A percentile compares a stretch with the other conserved stretches of the same genome.
Conservation (phyloP, 2,113 vertebrate genomes). For the Craseonycteris thonglongyai region DNA sequence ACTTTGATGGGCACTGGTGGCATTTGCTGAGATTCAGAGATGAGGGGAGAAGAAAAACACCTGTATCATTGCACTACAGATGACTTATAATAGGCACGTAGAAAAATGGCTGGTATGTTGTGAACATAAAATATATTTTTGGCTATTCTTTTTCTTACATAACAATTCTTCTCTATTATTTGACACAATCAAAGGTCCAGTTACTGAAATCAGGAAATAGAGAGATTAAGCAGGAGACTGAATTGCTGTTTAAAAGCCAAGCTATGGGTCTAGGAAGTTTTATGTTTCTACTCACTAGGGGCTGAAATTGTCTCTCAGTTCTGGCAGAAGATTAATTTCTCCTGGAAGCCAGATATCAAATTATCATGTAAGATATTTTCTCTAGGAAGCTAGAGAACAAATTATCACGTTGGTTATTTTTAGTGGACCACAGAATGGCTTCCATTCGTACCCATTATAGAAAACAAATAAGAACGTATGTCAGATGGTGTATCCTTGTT, state of each 20-base stretch:
- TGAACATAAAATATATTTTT: not conserved
- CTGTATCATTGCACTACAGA: not conserved
- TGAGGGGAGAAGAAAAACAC: not conserved
- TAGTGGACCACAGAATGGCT: not conserved
- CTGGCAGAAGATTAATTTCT: not conserved
- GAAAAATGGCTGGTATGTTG: not conserved
- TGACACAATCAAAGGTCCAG: not conserved
- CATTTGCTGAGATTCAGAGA: not conserved
- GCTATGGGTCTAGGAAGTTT: not conserved
- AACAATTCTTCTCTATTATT: not conserved
- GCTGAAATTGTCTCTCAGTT: not conserved
- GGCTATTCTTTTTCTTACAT: not conserved
- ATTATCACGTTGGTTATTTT: not conserved
- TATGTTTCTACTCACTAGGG: not conserved
- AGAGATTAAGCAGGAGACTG: not conserved
- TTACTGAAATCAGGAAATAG: not conserved
- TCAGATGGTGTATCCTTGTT: not conserved
- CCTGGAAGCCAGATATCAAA: not conserved
- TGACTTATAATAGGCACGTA: not conserved
- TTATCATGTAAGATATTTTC: not conserved
- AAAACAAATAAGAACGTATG: not conserved
- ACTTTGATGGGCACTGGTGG: not conserved
- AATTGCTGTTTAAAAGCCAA: not conserved
- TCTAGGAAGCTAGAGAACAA: not conserved
- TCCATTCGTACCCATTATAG: not conserved